Evolutionary conservation across 2,888 invertebrate species (phyloP), one percentile per base, ranked within the genome.

Genomic region (Caprella mutica): DNA sequence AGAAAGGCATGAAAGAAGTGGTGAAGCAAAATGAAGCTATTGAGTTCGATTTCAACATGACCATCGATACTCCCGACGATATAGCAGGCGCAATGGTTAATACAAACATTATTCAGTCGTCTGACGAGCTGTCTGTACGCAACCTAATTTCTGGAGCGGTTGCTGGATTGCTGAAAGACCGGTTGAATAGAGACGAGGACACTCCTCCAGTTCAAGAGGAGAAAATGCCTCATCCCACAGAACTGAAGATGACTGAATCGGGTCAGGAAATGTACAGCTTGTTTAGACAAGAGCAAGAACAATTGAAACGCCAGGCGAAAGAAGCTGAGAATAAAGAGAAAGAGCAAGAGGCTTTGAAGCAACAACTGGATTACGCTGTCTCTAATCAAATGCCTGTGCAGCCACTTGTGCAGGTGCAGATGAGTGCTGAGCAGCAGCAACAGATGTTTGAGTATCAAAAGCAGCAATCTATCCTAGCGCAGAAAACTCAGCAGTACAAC

Each of bases 11-110:
- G n/a, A 90, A 90, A 40, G 92, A 92, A 71, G 92, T 94, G 67
- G 94, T 97, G 75, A 93, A 94, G 71, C 96, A 97, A 74, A 97
- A 98, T 75, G 97, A 98, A 74, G 97, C 97, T 12, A 94, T 98
- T 67, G 96, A 97, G 75, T 98, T 98, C 76, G 93, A 94, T 68
- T 98, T 93, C 75, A 91, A 96, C 74, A 83, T 93, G 69, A 83
- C 83, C 67, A 80, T 79, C 58, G 98, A 98, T 73, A 85, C 89
- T 71, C 88, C 90, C 59, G 91, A 94, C 70, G 90, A 92, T 70
- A 87, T 97, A 38, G 90, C 93, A 54, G 84, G 84, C 70, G 94
- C 93, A 73, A 92, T 96, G 94, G 83, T 81, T 70, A 71, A 71
- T 48, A 8, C 23, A 14, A 26, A 24, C 14, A 14, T 51, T n/a